Evolutionary conservation across 2,797 vertebrate species (phyloP).

Genomic region (Denticeps clupeoides): DNA sequence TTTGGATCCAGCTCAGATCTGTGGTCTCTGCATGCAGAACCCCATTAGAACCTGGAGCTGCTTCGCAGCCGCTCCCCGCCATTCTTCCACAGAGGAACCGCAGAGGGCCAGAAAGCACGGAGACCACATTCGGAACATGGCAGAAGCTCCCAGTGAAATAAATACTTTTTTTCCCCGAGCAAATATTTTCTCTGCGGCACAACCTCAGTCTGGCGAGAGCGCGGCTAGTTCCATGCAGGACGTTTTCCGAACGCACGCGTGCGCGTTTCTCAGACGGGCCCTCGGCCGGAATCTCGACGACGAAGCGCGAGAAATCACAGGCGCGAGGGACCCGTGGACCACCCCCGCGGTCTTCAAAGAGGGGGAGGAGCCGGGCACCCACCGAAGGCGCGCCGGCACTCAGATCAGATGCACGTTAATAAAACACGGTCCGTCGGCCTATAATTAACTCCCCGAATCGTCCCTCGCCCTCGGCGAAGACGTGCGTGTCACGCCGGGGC

Average conservation of each 20-base stretch:
- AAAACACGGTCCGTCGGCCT: too few species aligned
- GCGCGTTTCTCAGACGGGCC: slow-evolving; percentile 55
- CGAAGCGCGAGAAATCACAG: slow-evolving; percentile 61
- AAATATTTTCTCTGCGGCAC: slow-evolving; percentile 63
- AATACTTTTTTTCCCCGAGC: slow-evolving; percentile 52
- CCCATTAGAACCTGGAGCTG: neutral
- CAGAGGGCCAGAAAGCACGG: slow-evolving; percentile 38
- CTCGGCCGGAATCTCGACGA: too few species aligned
- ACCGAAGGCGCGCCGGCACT: too few species aligned
- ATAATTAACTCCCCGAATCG: too few species aligned
- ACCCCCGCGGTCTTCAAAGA: slow-evolving; percentile 28
- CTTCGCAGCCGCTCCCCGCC: neutral
- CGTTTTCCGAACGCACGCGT: slow-evolving; percentile 52
- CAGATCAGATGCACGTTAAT: too few species aligned
- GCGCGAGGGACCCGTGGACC: slow-evolving; percentile 44
- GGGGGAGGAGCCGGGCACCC: neutral
- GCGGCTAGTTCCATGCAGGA: slow-evolving; percentile 50
- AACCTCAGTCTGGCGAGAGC: slow-evolving; percentile 56
- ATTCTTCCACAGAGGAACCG: neutral
- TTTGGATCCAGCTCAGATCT: neutral
- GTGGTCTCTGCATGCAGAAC: neutral
- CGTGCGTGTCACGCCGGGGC: too few species aligned
- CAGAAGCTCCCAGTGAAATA: slow-evolving; percentile 50
- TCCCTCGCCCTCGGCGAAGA: too few species aligned
- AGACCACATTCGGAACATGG: slow-evolving; percentile 49